A percentile compares a stretch with the other conserved stretches of the same genome.
phyloP scores from a whole-genome alignment of 2,797 vertebrate genomes.

The Salmo trutta region DNA sequence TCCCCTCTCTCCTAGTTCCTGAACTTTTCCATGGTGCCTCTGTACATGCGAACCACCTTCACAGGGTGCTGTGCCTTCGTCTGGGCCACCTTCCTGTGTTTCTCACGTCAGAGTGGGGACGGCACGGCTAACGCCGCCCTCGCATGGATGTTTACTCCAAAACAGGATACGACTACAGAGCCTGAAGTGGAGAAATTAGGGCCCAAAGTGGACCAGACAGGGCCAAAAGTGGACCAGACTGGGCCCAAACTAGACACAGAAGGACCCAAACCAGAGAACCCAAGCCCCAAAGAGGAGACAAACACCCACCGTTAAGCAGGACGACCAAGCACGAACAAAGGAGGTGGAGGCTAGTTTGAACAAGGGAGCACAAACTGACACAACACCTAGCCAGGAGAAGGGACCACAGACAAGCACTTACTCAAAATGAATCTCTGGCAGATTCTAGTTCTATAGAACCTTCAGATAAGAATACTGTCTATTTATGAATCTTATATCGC shows the following conservation, averaged over 20 bases:
- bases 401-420: background rate
- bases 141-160: constrained; percentile 61
- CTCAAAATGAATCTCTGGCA: background rate
- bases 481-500: background rate
- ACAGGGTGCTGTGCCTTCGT: constrained; percentile 87
- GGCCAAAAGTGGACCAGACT: background rate
- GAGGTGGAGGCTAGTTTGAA: background rate
- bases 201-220: background rate
- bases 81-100: constrained; percentile 91
- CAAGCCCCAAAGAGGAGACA: background rate
- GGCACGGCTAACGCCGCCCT: constrained; percentile 78
- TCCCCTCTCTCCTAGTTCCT: constrained; percentile 74
- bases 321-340: background rate
- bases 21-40: constrained; percentile 88
- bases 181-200: background rate
- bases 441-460: background rate
- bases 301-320: background rate
- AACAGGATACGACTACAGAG: constrained; percentile 13
- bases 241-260: background rate
- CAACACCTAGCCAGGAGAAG: background rate
- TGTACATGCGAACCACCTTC: constrained; percentile 83
- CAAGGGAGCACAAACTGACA: background rate
- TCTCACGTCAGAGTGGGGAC: constrained; percentile 84
- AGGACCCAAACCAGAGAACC: constrained; percentile 7
- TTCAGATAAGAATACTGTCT: background rate